A percentile compares a stretch with the other conserved stretches of the same genome.
phyloP scores from a whole-genome alignment of 2,888 invertebrate genomes.

The Chrysotoxum bicinctum region DNA sequence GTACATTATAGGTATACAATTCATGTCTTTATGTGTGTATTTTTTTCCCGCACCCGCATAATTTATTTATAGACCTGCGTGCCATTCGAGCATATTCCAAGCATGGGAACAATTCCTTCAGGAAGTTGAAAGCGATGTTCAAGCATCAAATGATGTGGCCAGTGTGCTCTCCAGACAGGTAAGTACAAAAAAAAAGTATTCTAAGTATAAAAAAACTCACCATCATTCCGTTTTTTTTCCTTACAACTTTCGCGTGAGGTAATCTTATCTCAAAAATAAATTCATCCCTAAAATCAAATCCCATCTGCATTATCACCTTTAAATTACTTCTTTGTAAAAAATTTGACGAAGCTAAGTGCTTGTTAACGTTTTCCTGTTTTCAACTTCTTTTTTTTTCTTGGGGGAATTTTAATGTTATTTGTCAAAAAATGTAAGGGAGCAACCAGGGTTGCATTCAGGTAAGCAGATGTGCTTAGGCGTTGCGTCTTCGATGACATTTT shows the following conservation, averaged over 20 bases:
- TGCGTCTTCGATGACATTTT: too few relatives aligned
- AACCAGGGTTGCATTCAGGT: background rate
- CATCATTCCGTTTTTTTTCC: too few relatives aligned
- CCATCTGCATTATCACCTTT: slow-evolving; percentile 2
- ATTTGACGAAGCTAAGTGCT: slow-evolving; percentile 47
- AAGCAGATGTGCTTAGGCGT: too few relatives aligned
- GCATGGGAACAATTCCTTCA: slow-evolving; percentile 95
- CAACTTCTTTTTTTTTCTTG: background rate
- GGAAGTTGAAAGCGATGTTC: slow-evolving; percentile 94
- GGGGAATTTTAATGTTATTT: slow-evolving; percentile 50
- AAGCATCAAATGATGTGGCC: slow-evolving; percentile 92
- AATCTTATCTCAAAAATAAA: background rate
- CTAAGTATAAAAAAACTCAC: background rate
- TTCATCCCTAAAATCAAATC: background rate
- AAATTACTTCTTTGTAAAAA: background rate
- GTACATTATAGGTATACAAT: background rate
- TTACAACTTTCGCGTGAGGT: background rate
- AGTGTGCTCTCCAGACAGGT: slow-evolving; percentile 88
- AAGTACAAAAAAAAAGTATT: too few relatives aligned
- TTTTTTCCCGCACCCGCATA: background rate
- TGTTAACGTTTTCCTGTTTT: slow-evolving; percentile 36
- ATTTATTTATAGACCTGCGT: slow-evolving; percentile 85
- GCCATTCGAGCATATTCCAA: slow-evolving; percentile 91
- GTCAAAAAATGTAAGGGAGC: slow-evolving; percentile 23
- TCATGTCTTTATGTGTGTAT: slow-evolving; percentile 41